phyloP scores from a whole-genome alignment of 2,888 invertebrate genomes.

The Tetranychus truncatus region DNA sequence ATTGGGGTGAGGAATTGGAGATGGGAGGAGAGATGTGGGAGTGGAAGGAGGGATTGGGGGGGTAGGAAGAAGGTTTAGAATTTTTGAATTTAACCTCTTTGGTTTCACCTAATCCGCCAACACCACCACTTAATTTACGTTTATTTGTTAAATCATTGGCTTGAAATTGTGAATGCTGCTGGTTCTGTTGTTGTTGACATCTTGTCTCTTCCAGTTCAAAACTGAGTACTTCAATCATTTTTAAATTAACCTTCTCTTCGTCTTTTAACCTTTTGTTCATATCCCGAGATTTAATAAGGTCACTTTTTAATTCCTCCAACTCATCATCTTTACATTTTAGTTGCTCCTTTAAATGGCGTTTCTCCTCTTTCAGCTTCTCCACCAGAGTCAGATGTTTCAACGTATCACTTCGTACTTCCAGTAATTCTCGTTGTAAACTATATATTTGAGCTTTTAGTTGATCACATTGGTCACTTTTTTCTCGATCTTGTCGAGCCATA shows the following conservation, averaged over 20 bases:
- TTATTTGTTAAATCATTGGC: neutral
- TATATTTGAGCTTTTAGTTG: conserved; percentile 45
- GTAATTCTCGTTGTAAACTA: conserved; percentile 23
- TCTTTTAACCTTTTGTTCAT: conserved; percentile 32
- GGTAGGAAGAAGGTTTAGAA: too few species aligned
- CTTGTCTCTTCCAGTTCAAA: conserved; percentile 33
- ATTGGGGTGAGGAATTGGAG: too few species aligned
- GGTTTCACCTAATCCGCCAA: neutral
- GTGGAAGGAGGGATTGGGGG: too few species aligned
- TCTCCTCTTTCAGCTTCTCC: conserved; percentile 22
- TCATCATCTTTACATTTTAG: conserved; percentile 39
- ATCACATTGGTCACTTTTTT: conserved; percentile 56
- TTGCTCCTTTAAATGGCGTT: conserved; percentile 28
- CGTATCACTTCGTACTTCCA: conserved; percentile 25
- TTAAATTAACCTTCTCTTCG: conserved; percentile 17
- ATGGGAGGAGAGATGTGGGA: too few species aligned
- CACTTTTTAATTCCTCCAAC: conserved; percentile 49
- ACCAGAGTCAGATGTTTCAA: conserved; percentile 21
- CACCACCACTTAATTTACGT: neutral
- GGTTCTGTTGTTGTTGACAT: conserved; percentile 8
- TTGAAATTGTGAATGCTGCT: neutral
- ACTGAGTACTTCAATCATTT: conserved; percentile 28
- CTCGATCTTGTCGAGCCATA: conserved; percentile 60
- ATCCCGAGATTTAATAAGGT: conserved; percentile 34
- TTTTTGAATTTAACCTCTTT: conserved; percentile 15